Evolutionary conservation across 2,797 vertebrate genomes (phyloP), one percentile per base, ranked within the genome.

Genomic region (Galagoides demidoff): DNA sequence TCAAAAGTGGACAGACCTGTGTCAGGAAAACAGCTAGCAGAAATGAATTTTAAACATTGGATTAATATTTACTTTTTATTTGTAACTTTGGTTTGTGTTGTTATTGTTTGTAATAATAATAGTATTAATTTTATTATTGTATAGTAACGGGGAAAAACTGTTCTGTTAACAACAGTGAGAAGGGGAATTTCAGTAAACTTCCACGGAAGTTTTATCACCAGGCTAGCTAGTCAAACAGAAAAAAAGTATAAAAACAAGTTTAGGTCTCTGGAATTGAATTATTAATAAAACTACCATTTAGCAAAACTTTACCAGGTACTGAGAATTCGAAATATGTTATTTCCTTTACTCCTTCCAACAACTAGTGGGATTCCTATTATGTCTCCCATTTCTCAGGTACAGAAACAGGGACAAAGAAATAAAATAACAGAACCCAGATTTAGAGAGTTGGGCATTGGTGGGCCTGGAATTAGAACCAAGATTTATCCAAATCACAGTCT

Each of bases 11-110:
- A 95, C 87, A 63, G 79, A 31, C 34, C 4, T 70, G 89, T 92
- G 97, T 97, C 97, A 97, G 97, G 96, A 97, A 97, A 95, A 87
- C 71, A 96, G 55, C 90, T 88, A 55, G 49, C 23, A 87, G 81
- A 94, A 92, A 66, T 89, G 84, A 95, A 95, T 86, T 95, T 94
- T 96, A 96, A 95, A 90, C 95, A 78, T 89, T 94, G 74, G 49
- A 52, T 52, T 16, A 52, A 52, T 96, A 95, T 94, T 94, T 92
- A 79, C 90, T 45, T 96, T 96, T 86, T 79, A 79, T 94, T 93
- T 88, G 45, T 95, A 95, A 95, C 29, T 52, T 88, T 74, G 52
- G 6, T 86, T 83, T 92, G 74, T 95, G 16, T 76, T 95, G n/a
- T 68, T 96, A 34, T 59, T 86, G 39, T 95, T 92, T 93, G 31